Evolutionary conservation across 2,888 invertebrate genomes (phyloP), one percentile per base, ranked within the genome.

Genomic region (Cosmorhoe ocellata): DNA sequence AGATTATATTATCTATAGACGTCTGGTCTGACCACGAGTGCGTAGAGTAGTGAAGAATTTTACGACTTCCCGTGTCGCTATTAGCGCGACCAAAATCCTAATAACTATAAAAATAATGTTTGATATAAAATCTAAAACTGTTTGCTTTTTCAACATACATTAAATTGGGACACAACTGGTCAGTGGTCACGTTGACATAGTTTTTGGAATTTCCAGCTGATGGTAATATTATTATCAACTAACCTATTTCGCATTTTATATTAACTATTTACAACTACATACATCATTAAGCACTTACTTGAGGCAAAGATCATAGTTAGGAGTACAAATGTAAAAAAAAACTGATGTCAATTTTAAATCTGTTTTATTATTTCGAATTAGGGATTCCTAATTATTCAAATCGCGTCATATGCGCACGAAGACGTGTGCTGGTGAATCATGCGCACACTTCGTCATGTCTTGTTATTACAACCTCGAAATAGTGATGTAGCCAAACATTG

Each of bases 31-130:
- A 38, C 47, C 42, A 27, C 48, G 36, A 44, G 48, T 34, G 42
- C 31, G 39, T 22, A 47, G 14, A 32, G 46, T 27, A 54, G 45
- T 49, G 71, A 49, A 67, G 71, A 72, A 69, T 71, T 86, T 86
- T 83, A 87, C 72, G 75, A 83, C 83, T 84, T 85, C 86, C 87
- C 73, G 83, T 81, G 79, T 77, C 74, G 77, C 71, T 77, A 67
- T 58, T 66, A 48, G 61, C 64, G 68, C 71, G 68, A 65, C 64
- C 75, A 69, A 71, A 80, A 74, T 74, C 70, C 61, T 71, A 79
- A 79, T 74, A 77, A 70, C 69, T 74, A 79, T 81, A 76, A 79
- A 82, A 81, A 80, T 74, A 74, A 67, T 74, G 69, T 71, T 57
- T 61, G 70, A 79, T 68, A 74, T 76, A 71, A 76, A 51, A 70